Conservation (phyloP, 1,140 invertebrate species). For the Globodera rostochiensis region DNA sequence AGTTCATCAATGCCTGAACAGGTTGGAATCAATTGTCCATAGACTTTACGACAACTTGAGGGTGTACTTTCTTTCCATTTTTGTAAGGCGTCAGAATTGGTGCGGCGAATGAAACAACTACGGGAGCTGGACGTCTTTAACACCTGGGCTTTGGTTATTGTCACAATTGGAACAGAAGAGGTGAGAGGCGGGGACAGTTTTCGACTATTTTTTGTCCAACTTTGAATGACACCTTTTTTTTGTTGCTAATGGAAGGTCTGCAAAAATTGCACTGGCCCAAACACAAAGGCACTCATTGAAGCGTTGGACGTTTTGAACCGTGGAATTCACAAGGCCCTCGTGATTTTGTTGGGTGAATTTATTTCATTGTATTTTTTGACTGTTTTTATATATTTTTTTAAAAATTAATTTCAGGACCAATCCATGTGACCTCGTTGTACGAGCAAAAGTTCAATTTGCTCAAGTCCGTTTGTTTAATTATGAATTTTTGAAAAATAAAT, state of each 20-base stretch:
- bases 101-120: slow-evolving; percentile 49
- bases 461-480: slow-evolving; percentile 24
- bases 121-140: slow-evolving; percentile 54
- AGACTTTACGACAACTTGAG: background rate
- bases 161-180: slow-evolving; percentile 64
- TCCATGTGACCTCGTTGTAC: slow-evolving; percentile 58
- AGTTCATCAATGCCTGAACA: slow-evolving; percentile 56
- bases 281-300: slow-evolving; percentile 50
- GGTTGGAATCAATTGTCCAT: slow-evolving; percentile 26
- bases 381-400: too few relatives aligned
- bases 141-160: slow-evolving; percentile 63
- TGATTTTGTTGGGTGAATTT: slow-evolving; percentile 48
- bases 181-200: slow-evolving; percentile 29
- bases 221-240: background rate
- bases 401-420: slow-evolving; percentile 34
- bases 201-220: background rate
- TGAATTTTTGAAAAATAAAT: slow-evolving; percentile 17
- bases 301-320: slow-evolving; percentile 59
- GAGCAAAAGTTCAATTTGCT: slow-evolving; percentile 56
- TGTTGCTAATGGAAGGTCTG: slow-evolving; percentile 50
- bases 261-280: slow-evolving; percentile 47
- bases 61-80: slow-evolving; percentile 19
- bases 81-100: slow-evolving; percentile 46
- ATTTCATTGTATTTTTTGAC: too few relatives aligned
- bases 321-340: slow-evolving; percentile 61